Evolutionary conservation across 2,888 invertebrate species (phyloP).

Genomic region (Saturnia pavonia): DNA sequence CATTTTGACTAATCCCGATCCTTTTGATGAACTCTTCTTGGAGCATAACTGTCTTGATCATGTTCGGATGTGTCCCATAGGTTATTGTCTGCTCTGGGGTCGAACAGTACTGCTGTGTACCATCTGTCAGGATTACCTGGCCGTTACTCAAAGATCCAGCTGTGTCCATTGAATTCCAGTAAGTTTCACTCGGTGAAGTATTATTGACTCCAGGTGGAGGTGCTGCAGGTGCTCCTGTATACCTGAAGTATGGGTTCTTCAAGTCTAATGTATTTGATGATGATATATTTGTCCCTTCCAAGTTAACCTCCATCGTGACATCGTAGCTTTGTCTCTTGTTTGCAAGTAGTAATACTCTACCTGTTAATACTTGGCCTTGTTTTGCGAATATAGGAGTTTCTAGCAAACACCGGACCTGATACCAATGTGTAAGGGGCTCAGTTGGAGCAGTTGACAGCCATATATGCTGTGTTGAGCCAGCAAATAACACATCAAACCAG

Average conservation of each 20-base stretch:
- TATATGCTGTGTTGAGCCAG: slow-evolving; percentile 93
- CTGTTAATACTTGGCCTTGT: slow-evolving; percentile 94
- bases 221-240: slow-evolving; percentile 95
- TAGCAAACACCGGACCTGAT: slow-evolving; percentile 97
- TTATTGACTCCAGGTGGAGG: slow-evolving; percentile 96
- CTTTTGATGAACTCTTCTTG: slow-evolving; percentile 80
- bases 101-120: slow-evolving; percentile 68
- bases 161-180: slow-evolving; percentile 93
- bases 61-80: slow-evolving; percentile 70
- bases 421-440: slow-evolving; percentile 99
- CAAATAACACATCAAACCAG: slow-evolving; percentile 99
- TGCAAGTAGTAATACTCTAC: slow-evolving; percentile 92
- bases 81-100: slow-evolving; percentile 66
- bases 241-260: slow-evolving; percentile 99
- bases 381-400: slow-evolving; percentile 97
- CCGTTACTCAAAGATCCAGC: slow-evolving; percentile 80
- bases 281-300: slow-evolving; percentile 93
- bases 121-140: slow-evolving; percentile 70
- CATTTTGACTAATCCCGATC: slow-evolving; percentile 79
- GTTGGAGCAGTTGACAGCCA: slow-evolving; percentile 99
- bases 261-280: slow-evolving; percentile 96
- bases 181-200: slow-evolving; percentile 95
- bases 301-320: slow-evolving; percentile 95
- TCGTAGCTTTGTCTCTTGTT: slow-evolving; percentile 99
- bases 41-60: slow-evolving; percentile 79